Percentiles rank a stretch among this genome's conserved stretches.
Evolutionary conservation across 2,797 vertebrate species (phyloP).

Genomic region (Semaprochilodus insignis): DNA sequence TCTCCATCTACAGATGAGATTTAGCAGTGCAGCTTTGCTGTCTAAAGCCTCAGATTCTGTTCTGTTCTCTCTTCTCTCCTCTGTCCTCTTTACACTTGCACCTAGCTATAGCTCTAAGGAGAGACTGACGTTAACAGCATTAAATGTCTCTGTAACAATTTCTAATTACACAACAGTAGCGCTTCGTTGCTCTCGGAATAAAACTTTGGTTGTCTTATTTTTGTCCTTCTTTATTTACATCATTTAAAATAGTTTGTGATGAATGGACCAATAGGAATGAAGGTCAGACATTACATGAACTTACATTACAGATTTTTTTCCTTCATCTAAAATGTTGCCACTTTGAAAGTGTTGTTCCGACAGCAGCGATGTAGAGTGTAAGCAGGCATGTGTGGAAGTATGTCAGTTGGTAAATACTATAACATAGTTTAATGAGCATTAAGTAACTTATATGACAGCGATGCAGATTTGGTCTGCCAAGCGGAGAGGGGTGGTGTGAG

Average conservation of each 20-base stretch:
- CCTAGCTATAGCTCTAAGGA: not conserved
- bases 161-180: too few species aligned
- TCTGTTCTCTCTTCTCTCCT: not conserved
- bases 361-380: too few species aligned
- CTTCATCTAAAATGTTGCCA: too few species aligned
- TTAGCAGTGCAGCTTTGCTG: too few species aligned
- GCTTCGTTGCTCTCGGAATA: too few species aligned
- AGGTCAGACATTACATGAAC: too few species aligned
- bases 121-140: not conserved
- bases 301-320: too few species aligned
- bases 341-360: too few species aligned
- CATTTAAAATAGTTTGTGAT: not conserved
- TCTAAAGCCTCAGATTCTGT: not conserved
- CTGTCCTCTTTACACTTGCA: not conserved
- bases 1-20: conserved; percentile 29
- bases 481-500: too few species aligned
- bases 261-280: not conserved
- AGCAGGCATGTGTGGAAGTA: too few species aligned
- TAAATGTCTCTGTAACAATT: not conserved
- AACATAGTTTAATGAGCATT: not conserved
- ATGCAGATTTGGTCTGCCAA: too few species aligned
- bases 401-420: not conserved
- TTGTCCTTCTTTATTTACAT: not conserved
- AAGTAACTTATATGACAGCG: not conserved
- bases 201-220: not conserved